phyloP scores from a whole-genome alignment of 2,113 vertebrate species.

The Anhinga rufa region DNA sequence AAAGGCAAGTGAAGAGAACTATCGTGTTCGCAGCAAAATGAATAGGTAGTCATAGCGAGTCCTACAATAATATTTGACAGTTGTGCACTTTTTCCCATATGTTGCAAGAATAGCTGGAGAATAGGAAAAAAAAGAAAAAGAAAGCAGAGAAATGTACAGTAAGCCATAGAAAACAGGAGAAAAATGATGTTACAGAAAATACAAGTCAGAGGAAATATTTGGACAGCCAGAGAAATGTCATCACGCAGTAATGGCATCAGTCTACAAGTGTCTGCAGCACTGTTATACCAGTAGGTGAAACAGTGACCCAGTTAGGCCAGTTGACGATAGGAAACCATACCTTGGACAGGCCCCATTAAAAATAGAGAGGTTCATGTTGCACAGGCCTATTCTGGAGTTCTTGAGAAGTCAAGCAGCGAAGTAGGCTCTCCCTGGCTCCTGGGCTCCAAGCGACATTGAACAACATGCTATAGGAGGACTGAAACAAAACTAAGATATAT shows the following conservation, averaged over 20 bases:
- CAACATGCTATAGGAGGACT: neutral
- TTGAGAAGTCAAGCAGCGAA: neutral
- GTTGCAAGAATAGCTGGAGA: neutral
- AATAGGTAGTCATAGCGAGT: neutral
- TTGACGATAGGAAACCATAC: neutral
- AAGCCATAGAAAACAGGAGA: conserved; percentile 5
- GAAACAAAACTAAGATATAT: neutral
- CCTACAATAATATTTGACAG: neutral
- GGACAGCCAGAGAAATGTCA: conserved; percentile 14
- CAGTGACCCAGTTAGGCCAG: neutral
- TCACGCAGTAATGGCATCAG: neutral
- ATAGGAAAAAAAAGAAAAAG: neutral
- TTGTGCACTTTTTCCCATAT: neutral
- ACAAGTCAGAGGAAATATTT: conserved; percentile 5
- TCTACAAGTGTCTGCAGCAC: neutral
- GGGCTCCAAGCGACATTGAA: neutral
- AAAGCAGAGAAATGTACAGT: neutral
- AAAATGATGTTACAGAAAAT: conserved; percentile 6
- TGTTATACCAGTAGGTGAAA: neutral
- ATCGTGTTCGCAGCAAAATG: neutral
- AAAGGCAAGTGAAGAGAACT: neutral
- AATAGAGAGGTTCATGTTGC: neutral
- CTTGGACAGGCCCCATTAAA: neutral
- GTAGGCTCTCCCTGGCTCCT: neutral
- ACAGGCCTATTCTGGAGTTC: neutral